Evolutionary conservation across 2,113 vertebrate species (phyloP), one percentile per base, ranked within the genome.

Genomic region (Trogon melanurus): DNA sequence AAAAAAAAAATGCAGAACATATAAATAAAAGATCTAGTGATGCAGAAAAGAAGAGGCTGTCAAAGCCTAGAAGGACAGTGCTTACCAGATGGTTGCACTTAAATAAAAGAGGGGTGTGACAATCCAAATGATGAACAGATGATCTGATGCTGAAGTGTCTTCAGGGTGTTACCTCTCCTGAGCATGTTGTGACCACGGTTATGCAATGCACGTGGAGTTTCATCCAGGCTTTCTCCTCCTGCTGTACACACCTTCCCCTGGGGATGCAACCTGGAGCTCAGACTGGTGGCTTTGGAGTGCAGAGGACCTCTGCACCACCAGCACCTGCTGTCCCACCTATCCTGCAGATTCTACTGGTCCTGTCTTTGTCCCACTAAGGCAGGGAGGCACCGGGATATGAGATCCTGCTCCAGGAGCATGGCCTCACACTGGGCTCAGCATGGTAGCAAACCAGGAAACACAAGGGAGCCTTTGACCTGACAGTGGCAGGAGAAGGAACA

Each of bases 401-500:
- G 54, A 10, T 16, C 11, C 54, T 57, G 54, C 30, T 57, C 54
- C 15, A 12, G 47, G n/a, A 72, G 10, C 34, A 10, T 1, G 19
- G 62, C n/a, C 22, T 80, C 3, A 2, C 47, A 4, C 20, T 19
- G 29, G 45, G 41, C 50, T 67, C 32, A n/a, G 58, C 45, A 67
- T 12, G 15, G 11, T 2, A 2, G 27, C 13, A 56, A 61, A n/a
- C 47, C 29, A 6, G 23, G 61, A 53, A 66, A 18, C 0, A 1
- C 0, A 1, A 70, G 44, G 60, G 32, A 90, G 65, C 7, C 4
- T 44, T 78, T 38, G 54, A 53, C 50, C 26, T 57, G 56, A 10
- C 23, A 38, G 29, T 9, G 50, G 26, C n/a, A 84, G 50, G 25
- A 58, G 50, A 18, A 7, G 5, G 27, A 22, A 10, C 8, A 20